Evolutionary conservation across 1,140 invertebrate species (phyloP), one percentile per base, ranked within the genome.

Genomic region (Drosophila sechellia): DNA sequence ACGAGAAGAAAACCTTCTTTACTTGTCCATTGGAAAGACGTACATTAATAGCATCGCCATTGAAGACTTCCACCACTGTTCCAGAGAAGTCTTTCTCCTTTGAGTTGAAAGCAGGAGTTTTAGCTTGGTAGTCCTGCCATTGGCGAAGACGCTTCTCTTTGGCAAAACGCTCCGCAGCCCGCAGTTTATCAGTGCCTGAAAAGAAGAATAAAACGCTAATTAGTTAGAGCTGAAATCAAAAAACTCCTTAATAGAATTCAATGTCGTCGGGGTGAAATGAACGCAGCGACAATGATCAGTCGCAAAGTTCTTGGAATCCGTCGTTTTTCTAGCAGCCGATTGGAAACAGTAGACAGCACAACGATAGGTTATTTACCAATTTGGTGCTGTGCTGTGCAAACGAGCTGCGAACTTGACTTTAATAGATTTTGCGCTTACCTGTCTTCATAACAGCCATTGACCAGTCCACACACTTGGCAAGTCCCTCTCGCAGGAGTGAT

Each of bases 401-500:
- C 56, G 46, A 64, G 13, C 60, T 89, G 84, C 85, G 13, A 8
- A 12, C 20, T 61, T 42, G 27, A 6, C 1, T 11, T 10, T 27
- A 35, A 42, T 42, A 56, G 12, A 5, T 13, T 2, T 13, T 5
- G 10, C 20, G 50, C 91, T 92, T 68, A 94, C 94, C 95, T 50
- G 94, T 93, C 91, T 96, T 96, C 84, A 98, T 97, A 39, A 96
- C 95, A 27, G 95, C 96, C 92, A 99, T 96, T 8, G 97, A 98
- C 98, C 98, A 99, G 91, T 99, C 98, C n/a, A 99, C 97, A 91
- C 98, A 99, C 90, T 95, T 96, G 0, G 98, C 99, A 87, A 98
- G 98, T 22, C 99, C 98, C 93, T 99, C 96, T 50, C 92, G 95
- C 52, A 99, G 91, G 42, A 99, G 93, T 45, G 96, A 94, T 91